These are phyloP conservation scores for Coelopa pilipes DNA, from an alignment of 2,888 invertebrate species.

Conservation along the genomic window DNA sequence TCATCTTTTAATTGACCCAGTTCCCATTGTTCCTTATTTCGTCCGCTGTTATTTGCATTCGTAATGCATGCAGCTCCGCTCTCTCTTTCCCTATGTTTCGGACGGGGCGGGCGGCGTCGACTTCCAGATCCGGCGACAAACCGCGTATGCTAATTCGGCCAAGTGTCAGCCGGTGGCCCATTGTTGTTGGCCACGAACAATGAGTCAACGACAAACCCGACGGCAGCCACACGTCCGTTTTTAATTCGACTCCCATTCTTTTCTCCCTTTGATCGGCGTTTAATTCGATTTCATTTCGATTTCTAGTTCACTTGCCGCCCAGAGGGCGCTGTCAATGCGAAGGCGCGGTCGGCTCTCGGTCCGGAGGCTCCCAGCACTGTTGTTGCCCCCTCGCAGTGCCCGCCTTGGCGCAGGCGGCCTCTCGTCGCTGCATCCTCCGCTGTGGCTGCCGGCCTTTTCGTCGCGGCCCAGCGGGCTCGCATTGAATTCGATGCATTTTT, in stretches of 20 bases:
- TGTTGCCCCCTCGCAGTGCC: neutral
- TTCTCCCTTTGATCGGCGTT: neutral
- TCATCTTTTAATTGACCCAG: neutral
- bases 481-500: no score
- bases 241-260: no score
- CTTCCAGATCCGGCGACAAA: no score
- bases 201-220: no score
- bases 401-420: neutral
- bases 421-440: neutral
- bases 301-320: conserved; percentile 11
- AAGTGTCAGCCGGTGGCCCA: no score
- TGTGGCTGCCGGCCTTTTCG: neutral
- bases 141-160: no score
- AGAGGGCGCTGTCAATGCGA: conserved; percentile 17
- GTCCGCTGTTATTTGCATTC: neutral
- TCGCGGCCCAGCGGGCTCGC: no score
- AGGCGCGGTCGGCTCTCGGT: no score
- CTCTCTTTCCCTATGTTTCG: neutral
- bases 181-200: no score
- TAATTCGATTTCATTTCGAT: conserved; percentile 8
- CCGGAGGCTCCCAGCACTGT: neutral
- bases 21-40: neutral
- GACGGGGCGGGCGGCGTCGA: no score
- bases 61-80: neutral
- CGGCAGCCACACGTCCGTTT: no score